phyloP scores from a whole-genome alignment of 2,797 vertebrate genomes.

The Paramormyrops hopkinsi region DNA sequence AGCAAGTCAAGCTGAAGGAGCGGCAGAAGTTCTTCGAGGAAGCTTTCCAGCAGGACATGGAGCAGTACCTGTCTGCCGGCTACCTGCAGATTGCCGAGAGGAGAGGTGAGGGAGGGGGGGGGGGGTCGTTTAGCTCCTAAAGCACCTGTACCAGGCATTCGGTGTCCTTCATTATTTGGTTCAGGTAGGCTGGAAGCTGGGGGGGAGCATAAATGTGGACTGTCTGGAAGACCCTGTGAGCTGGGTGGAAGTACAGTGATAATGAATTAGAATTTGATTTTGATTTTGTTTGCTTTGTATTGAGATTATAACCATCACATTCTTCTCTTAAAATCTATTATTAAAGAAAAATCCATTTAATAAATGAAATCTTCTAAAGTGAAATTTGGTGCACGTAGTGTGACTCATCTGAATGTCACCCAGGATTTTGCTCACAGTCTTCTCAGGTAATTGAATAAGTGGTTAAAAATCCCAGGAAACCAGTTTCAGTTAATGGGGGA shows the following conservation, averaged over 20 bases:
- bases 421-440: not conserved
- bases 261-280: not conserved
- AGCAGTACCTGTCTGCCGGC: slow-evolving; percentile 86
- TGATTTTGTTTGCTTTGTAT: not conserved
- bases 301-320: not conserved
- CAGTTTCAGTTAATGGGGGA: not conserved
- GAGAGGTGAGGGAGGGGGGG: slow-evolving; percentile 58
- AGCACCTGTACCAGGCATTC: not conserved
- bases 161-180: not conserved
- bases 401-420: not conserved
- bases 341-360: not conserved
- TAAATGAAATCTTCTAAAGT: not conserved
- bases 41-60: slow-evolving; percentile 93
- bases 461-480: not conserved
- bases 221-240: not conserved
- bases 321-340: not conserved
- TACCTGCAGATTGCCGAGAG: slow-evolving; percentile 75
- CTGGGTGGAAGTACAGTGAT: not conserved
- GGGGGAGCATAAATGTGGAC: not conserved
- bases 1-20: slow-evolving; percentile 82
- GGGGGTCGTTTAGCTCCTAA: too few relatives aligned
- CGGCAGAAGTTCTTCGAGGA: slow-evolving; percentile 93
- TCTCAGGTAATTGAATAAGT: not conserved
- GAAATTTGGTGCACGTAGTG: not conserved
- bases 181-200: not conserved